phyloP scores from a whole-genome alignment of 1,140 invertebrate genomes.

The Plectus sambesii region DNA sequence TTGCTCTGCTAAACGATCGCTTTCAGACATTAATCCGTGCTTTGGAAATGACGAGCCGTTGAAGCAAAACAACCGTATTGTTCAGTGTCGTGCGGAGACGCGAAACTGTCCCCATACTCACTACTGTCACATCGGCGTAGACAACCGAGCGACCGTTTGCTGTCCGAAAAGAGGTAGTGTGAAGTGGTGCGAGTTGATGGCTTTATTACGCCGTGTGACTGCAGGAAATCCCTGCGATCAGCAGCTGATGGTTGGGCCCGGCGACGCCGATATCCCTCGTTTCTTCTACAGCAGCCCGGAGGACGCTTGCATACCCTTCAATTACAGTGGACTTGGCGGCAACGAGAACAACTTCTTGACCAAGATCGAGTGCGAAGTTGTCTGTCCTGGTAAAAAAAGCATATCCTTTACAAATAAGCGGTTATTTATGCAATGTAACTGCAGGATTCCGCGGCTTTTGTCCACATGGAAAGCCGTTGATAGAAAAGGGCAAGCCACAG shows the following conservation, averaged over 20 bases:
- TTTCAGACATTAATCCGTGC: conserved; percentile 26
- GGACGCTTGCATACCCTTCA: conserved; percentile 59
- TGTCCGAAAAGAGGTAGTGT: neutral
- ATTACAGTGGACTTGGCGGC: conserved; percentile 67
- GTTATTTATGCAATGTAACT: too few species aligned
- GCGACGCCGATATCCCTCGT: conserved; percentile 10
- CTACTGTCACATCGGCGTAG: conserved; percentile 16
- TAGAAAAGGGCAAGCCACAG: conserved; percentile 9
- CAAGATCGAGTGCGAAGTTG: conserved; percentile 65
- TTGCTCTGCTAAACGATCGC: too few species aligned
- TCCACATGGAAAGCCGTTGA: conserved; percentile 22
- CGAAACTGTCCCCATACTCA: conserved; percentile 15
- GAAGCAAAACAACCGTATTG: conserved; percentile 10
- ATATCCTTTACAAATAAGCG: too few species aligned
- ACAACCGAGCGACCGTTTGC: neutral
- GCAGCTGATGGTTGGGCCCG: conserved; percentile 24
- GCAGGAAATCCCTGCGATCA: conserved; percentile 21
- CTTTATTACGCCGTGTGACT: too few species aligned
- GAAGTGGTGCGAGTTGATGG: too few species aligned
- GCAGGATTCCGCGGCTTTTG: conserved; percentile 23
- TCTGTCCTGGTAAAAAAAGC: conserved; percentile 53
- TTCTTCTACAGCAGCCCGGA: conserved; percentile 58
- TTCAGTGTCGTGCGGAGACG: conserved; percentile 22
- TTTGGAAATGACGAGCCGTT: conserved; percentile 22
- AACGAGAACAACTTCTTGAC: conserved; percentile 68